Percentiles rank a stretch among this genome's conserved stretches.
Conservation (phyloP, 53 echinoderm and acorn worm species). For the Holothuria scabra region DNA sequence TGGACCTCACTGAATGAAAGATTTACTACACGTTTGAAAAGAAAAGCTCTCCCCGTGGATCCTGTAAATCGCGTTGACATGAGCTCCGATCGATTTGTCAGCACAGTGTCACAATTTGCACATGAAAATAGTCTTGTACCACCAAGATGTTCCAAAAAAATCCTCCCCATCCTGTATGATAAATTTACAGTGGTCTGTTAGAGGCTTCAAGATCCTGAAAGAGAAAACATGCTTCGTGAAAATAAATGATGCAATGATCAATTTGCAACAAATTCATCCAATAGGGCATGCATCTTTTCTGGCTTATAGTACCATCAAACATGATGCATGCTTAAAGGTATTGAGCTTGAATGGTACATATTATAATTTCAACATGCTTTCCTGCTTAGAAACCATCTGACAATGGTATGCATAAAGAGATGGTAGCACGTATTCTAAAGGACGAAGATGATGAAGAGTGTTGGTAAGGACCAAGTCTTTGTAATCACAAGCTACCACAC, state of each 20-base stretch:
- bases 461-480: too few species aligned
- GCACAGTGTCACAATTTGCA: constrained; percentile 93
- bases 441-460: too few species aligned
- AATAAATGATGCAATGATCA: background rate
- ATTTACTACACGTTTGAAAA: constrained; percentile 94
- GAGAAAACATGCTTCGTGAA: background rate
- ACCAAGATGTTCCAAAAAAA: constrained; percentile 93
- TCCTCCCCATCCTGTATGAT: constrained; percentile 72
- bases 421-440: too few species aligned
- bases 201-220: background rate
- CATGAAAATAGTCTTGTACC: constrained; percentile 92
- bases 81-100: constrained; percentile 91
- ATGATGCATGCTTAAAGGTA: too few species aligned
- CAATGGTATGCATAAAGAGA: too few species aligned
- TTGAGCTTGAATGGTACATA: too few species aligned
- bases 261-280: too few species aligned
- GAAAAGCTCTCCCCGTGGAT: constrained; percentile 91
- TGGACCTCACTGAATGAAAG: constrained; percentile 91
- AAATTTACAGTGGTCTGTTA: background rate
- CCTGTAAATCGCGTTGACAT: constrained; percentile 95
- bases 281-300: too few species aligned
- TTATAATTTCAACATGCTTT: too few species aligned
- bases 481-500: too few species aligned
- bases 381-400: too few species aligned
- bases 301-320: too few species aligned